A percentile compares a stretch with the other conserved stretches of the same genome.
These are phyloP conservation scores for Poicephalus gulielmi DNA, from an alignment of 2,113 vertebrate genomes.

Conservation along the genomic window DNA sequence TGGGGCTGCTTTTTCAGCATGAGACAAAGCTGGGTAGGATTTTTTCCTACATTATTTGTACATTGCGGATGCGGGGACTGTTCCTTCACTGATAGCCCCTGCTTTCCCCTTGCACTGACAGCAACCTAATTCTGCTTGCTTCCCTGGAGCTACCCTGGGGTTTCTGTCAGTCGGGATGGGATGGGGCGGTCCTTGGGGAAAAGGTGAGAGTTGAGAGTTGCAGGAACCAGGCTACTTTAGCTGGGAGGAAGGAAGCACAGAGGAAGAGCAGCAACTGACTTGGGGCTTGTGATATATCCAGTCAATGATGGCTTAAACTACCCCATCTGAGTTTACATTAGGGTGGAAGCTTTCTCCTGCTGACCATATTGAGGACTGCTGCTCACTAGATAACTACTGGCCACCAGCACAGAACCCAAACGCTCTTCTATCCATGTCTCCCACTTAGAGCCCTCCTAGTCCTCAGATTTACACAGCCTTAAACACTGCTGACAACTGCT, in stretches of 20 bases:
- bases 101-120: background rate
- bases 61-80: background rate
- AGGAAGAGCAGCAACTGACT: fast-evolving
- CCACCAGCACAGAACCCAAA: background rate
- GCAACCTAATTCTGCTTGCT: background rate
- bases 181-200: background rate
- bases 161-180: background rate
- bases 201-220: background rate
- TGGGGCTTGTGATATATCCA: background rate
- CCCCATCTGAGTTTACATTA: background rate
- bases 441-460: background rate
- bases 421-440: background rate
- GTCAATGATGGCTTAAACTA: fast-evolving
- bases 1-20: background rate
- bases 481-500: background rate
- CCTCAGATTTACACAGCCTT: background rate
- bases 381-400: background rate
- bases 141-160: background rate
- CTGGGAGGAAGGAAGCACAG: background rate
- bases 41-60: background rate
- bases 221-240: background rate
- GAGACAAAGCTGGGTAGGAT: background rate
- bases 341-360: fast-evolving
- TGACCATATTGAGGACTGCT: fast-evolving
- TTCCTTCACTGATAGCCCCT: background rate